Conservation (phyloP, 2,888 invertebrate genomes). For the Capitulum mitella region DNA sequence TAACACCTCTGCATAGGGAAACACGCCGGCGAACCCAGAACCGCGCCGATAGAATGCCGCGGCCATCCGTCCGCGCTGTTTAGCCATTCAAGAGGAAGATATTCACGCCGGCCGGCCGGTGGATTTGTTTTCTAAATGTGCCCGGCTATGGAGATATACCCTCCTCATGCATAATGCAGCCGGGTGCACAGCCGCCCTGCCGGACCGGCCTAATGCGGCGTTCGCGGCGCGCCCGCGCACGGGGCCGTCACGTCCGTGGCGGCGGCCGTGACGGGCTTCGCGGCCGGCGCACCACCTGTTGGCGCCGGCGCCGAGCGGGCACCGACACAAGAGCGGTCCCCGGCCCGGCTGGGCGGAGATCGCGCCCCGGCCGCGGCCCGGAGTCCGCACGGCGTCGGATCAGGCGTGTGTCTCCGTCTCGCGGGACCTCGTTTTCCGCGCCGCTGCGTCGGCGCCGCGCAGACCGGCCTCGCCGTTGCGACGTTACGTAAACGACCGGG, state of each 20-base stretch:
- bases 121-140: slow-evolving; percentile 9
- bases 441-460: too few species aligned
- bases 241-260: background rate
- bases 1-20: background rate
- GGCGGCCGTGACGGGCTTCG: too few species aligned
- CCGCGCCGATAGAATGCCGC: background rate
- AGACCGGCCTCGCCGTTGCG: too few species aligned
- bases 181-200: background rate
- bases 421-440: too few species aligned
- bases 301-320: too few species aligned
- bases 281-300: too few species aligned
- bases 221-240: background rate
- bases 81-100: slow-evolving; percentile 12
- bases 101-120: background rate
- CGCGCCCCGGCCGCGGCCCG: too few species aligned
- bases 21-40: background rate
- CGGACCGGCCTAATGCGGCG: background rate
- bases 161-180: background rate
- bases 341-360: too few species aligned
- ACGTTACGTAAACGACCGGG: too few species aligned
- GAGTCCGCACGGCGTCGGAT: too few species aligned
- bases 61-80: background rate
- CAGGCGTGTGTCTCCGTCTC: too few species aligned
- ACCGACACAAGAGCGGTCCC: too few species aligned
- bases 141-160: background rate